A percentile compares a stretch with the other conserved stretches of the same genome.
Conservation (phyloP, 2,888 invertebrate species). For the Brachyptera putata region DNA sequence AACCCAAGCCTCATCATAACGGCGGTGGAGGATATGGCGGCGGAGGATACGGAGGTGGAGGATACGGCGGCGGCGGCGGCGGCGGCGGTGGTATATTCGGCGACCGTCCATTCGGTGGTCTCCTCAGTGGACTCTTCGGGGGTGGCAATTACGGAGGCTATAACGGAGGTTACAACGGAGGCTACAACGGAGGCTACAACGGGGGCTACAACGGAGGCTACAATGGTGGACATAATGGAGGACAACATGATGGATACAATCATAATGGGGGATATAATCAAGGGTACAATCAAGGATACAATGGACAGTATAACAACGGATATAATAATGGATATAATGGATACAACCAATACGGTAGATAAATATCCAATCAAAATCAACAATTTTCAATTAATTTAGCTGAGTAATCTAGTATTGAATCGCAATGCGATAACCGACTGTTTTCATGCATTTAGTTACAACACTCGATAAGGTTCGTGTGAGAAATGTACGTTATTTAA, state of each 20-base stretch:
- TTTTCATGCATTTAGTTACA: no score
- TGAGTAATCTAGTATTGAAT: no score
- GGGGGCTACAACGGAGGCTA: slow-evolving; percentile 5
- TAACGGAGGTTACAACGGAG: slow-evolving; percentile 1
- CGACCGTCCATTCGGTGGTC: not conserved
- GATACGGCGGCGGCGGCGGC: not conserved
- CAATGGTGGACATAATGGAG: not conserved
- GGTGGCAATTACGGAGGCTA: not conserved
- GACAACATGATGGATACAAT: not conserved
- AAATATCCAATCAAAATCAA: no score
- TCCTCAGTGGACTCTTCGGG: not conserved
- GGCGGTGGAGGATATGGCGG: not conserved
- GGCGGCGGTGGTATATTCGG: no score
- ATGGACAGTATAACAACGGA: not conserved
- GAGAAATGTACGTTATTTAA: no score
- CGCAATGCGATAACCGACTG: no score
- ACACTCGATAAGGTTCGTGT: no score
- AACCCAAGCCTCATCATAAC: not conserved
- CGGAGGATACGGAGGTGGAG: slow-evolving; percentile 9
- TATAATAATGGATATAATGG: not conserved
- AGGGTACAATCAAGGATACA: not conserved
- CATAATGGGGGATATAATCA: not conserved
- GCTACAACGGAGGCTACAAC: not conserved
- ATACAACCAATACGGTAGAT: not conserved
- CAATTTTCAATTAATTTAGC: no score